Evolutionary conservation across 2,797 vertebrate genomes (phyloP), one percentile per base, ranked within the genome.

Genomic region (Allobates femoralis): DNA sequence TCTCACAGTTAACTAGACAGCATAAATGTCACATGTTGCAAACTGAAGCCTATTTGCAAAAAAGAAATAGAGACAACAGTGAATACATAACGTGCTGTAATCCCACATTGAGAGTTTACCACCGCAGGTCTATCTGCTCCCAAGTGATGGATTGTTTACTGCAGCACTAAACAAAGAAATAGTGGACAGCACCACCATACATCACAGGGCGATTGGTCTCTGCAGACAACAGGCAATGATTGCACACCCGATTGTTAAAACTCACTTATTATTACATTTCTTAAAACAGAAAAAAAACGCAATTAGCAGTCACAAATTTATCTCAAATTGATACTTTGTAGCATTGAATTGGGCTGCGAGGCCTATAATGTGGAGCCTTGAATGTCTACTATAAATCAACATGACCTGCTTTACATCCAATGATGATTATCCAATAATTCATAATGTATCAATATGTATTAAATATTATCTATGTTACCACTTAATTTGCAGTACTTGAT

Each of bases 11-110:
- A 88, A 88, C 87, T 81, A 88, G 87, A 81, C 83, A 76, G 87
- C 83, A 88, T 85, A 85, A 88, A 88, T 88, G 87, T 85, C 87
- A 88, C 83, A 85, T 88, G 87, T 85, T 88, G 77, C 87, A 84
- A 80, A 85, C 83, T 77, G 82, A 88, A 85, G 87, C 87, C 83
- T 88, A 88, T 88, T 88, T 88, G 87, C 87, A 77, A 88, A 77
- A 79, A 79, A 50, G 66, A 85, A 75, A 51, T n/a, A 74, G 78
- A 77, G 77, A 88, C 78, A 81, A 88, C 69, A 69, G 50, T 81
- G 83, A 88, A 88, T 85, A 60, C 64, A 85, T 81, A 85, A 81
- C 83, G 53, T 55, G 78, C 83, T 67, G 78, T 76, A 81, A 88
- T 85, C 34, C 62, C 71, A 79, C 71, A 79, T 53, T 32, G 60